phyloP scores from a whole-genome alignment of 2,888 invertebrate genomes.

The Gastracanthus pulcherrimus region DNA sequence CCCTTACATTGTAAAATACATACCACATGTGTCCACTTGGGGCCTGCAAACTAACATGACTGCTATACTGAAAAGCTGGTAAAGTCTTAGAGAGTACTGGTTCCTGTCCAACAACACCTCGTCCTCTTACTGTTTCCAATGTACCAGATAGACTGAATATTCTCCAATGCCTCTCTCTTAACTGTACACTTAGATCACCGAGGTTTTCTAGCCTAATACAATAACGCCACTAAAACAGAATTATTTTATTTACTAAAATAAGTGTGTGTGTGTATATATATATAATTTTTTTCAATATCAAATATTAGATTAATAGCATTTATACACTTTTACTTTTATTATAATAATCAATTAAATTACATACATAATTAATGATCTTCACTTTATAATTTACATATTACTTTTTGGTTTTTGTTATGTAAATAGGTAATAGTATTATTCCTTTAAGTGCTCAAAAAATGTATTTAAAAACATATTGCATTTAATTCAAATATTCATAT shows the following conservation, averaged over 20 bases:
- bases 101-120: constrained; percentile 99
- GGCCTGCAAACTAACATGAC: constrained; percentile 97
- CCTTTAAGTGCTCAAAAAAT: no score
- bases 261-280: background rate
- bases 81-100: constrained; percentile 91
- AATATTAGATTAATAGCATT: background rate
- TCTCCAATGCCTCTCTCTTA: constrained; percentile 98
- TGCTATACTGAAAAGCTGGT: constrained; percentile 98
- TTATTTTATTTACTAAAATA: constrained; percentile 19
- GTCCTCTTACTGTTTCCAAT: constrained; percentile 94
- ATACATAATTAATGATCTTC: no score
- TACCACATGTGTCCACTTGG: constrained; percentile 99
- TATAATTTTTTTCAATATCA: background rate
- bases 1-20: no score
- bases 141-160: constrained; percentile 97
- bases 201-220: constrained; percentile 98
- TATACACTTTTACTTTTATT: background rate
- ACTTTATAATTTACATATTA: no score
- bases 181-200: constrained; percentile 91
- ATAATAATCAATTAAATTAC: no score
- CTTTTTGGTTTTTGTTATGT: no score
- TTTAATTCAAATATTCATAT: no score
- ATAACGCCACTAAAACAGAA: constrained; percentile 91
- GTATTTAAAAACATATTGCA: no score
- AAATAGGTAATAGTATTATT: no score